Conservation (phyloP, 2,888 invertebrate species). For the Agriopis aurantiaria region DNA sequence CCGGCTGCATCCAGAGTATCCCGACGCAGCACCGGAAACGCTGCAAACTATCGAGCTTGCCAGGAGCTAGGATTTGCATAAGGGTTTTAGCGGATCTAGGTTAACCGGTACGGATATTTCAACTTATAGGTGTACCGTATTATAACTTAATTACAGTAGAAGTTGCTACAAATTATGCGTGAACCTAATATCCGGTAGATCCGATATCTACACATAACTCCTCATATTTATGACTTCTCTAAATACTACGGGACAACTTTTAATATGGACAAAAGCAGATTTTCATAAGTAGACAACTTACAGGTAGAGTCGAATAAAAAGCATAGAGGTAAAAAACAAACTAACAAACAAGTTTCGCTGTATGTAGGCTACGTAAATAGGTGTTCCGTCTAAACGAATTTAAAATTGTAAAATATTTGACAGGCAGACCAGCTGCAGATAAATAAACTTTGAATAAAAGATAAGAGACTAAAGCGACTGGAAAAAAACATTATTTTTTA, state of each 20-base stretch:
- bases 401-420: conserved; percentile 17
- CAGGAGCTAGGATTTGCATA: conserved; percentile 8
- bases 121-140: background rate
- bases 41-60: conserved; percentile 28
- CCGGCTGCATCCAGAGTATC: conserved; percentile 41
- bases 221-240: no score
- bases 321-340: background rate
- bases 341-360: background rate
- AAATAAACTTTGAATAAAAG: conserved; percentile 31
- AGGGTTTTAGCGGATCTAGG: conserved; percentile 4
- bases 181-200: no score
- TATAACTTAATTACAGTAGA: no score
- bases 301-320: no score
- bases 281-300: no score
- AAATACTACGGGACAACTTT: no score
- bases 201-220: background rate
- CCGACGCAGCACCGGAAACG: conserved; percentile 37
- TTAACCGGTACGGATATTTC: background rate
- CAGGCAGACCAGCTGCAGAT: conserved; percentile 23
- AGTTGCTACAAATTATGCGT: no score
- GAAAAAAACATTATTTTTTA: conserved; percentile 4
- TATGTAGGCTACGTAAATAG: background rate
- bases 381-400: conserved; percentile 3
- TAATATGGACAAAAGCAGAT: no score
- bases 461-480: conserved; percentile 18